Evolutionary conservation across 2,888 invertebrate genomes (phyloP).

Genomic region (Macrosiphum euphorbiae): DNA sequence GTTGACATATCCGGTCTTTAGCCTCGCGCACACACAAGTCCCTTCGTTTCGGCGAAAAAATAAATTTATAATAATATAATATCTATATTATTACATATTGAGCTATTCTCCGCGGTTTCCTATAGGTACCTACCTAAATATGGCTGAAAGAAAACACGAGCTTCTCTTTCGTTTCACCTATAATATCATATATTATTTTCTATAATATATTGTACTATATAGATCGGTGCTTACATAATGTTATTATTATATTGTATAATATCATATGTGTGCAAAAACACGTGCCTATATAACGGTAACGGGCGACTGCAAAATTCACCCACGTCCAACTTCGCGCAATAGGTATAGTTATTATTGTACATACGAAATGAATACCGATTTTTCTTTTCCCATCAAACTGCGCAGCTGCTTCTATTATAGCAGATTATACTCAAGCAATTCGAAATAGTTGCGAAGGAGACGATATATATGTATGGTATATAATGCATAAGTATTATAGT

Average conservation of each 20-base stretch:
- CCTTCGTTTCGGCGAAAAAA: background rate
- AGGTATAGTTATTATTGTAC: background rate
- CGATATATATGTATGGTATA: background rate
- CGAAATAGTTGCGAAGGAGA: background rate
- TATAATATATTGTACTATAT: background rate
- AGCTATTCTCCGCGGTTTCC: background rate
- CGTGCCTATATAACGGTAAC: background rate
- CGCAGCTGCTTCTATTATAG: background rate
- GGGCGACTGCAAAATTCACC: background rate
- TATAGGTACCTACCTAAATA: background rate
- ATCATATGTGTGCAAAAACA: background rate
- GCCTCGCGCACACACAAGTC: background rate
- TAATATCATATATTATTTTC: background rate
- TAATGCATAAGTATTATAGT: background rate
- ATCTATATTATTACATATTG: background rate
- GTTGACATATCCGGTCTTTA: background rate
- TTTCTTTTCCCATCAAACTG: background rate
- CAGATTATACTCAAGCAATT: background rate
- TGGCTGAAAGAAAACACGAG: background rate
- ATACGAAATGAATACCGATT: background rate
- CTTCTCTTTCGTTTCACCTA: background rate
- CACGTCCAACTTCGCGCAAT: background rate
- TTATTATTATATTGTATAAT: background rate
- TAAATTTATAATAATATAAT: background rate
- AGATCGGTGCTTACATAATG: background rate